Conservation (phyloP, 2,888 invertebrate species). For the Amiota communis region DNA sequence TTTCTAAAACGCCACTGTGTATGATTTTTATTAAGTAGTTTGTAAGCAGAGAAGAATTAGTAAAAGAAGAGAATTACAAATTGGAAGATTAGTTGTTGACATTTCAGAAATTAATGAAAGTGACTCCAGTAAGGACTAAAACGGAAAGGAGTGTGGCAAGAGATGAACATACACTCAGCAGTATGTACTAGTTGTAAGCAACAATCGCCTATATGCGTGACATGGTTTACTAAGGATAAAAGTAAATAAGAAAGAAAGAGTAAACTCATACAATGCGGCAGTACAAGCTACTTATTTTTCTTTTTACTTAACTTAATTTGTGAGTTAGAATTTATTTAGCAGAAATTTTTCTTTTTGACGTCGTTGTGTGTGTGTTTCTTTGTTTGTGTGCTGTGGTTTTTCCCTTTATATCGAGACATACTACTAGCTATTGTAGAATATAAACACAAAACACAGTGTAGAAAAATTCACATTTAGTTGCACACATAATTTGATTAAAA, state of each 20-base stretch:
- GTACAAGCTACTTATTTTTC: not conserved
- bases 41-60: too few species aligned
- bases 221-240: not conserved
- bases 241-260: not conserved
- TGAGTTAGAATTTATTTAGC: conserved; percentile 37
- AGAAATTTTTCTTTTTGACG: conserved; percentile 45
- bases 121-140: not conserved
- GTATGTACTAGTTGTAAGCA: not conserved
- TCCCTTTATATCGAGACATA: too few species aligned
- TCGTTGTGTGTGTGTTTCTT: conserved; percentile 26
- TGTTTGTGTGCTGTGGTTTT: conserved; percentile 14
- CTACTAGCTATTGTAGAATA: not conserved
- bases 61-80: conserved; percentile 58
- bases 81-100: conserved; percentile 70
- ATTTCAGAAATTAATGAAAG: conserved; percentile 70
- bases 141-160: not conserved
- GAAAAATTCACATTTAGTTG: conserved; percentile 56
- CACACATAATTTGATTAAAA: conserved; percentile 65
- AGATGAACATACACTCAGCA: not conserved
- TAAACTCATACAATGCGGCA: not conserved
- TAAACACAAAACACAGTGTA: conserved; percentile 11
- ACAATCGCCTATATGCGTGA: not conserved
- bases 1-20: too few species aligned
- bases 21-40: too few species aligned
- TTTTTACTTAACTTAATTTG: conserved; percentile 19